Conservation (phyloP, 2,113 vertebrate genomes). For the Genyomyrus donnyi region DNA sequence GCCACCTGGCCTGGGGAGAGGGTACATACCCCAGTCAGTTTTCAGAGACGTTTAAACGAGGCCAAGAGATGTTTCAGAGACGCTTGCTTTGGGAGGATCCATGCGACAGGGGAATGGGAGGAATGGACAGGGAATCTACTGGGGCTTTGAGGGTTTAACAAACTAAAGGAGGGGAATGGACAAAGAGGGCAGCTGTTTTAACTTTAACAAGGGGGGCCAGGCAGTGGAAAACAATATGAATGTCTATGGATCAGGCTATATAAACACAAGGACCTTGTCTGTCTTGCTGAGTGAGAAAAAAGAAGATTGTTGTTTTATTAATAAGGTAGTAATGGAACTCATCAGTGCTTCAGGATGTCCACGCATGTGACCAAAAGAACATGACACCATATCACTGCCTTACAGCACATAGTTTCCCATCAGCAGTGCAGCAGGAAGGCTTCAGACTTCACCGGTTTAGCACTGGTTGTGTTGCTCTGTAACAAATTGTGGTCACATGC, state of each 20-base stretch:
- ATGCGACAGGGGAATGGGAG: background rate
- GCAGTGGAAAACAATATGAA: background rate
- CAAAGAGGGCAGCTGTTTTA: background rate
- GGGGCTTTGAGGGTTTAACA: background rate
- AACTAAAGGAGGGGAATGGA: background rate
- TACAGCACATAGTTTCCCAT: background rate
- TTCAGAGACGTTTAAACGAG: background rate
- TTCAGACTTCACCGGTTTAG: background rate
- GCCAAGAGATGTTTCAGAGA: background rate
- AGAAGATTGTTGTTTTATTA: background rate
- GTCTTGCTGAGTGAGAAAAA: background rate
- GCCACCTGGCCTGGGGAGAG: background rate
- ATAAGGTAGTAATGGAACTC: background rate
- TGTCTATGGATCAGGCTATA: background rate
- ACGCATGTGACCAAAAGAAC: background rate
- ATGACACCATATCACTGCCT: background rate
- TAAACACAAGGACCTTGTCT: background rate
- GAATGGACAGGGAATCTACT: background rate
- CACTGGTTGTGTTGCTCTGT: background rate
- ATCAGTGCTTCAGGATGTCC: background rate
- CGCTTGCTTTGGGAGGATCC: background rate
- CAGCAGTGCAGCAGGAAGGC: background rate
- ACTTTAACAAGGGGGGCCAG: background rate
- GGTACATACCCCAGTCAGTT: background rate
- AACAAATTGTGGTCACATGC: conserved; percentile 2